These are phyloP conservation scores for Hydrotaea cyrtoneurina DNA, from an alignment of 2,888 invertebrate genomes.

Conservation along the genomic window DNA sequence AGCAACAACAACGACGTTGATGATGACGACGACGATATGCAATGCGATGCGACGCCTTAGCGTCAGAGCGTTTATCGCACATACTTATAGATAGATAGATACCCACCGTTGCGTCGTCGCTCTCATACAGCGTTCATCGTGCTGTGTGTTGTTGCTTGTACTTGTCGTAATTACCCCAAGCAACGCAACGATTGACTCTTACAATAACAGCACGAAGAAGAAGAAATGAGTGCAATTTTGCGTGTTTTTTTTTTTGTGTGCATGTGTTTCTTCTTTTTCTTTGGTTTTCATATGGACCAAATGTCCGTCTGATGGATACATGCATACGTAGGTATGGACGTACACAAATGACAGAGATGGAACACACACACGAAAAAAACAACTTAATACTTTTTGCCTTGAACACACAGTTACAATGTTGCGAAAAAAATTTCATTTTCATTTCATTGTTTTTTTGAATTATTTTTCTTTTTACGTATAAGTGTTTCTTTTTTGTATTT, in stretches of 20 bases:
- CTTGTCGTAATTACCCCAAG: slow-evolving; percentile 34
- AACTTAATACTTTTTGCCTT: slow-evolving; percentile 34
- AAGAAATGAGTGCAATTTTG: slow-evolving; percentile 27
- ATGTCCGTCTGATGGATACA: neutral
- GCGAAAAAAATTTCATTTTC: slow-evolving; percentile 21
- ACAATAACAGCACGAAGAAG: neutral
- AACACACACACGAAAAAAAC: slow-evolving; percentile 15
- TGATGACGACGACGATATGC: neutral
- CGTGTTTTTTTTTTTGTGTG: neutral
- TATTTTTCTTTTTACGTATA: neutral
- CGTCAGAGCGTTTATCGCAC: slow-evolving; percentile 31
- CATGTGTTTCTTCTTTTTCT: neutral
- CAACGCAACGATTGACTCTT: slow-evolving; percentile 37
- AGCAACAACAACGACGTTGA: neutral
- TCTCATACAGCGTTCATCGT: neutral
- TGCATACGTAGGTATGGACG: neutral
- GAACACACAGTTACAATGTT: slow-evolving; percentile 12
- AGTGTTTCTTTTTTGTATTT: neutral
- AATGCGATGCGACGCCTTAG: neutral
- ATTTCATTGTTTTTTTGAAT: neutral
- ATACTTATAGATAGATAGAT: slow-evolving; percentile 8
- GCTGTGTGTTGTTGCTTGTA: neutral
- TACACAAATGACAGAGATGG: neutral
- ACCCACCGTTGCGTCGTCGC: neutral
- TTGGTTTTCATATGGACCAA: slow-evolving; percentile 28